Percentiles rank a stretch among this genome's conserved stretches.
Conservation (phyloP, 2,113 vertebrate genomes). For the Cyprinus carpio region DNA sequence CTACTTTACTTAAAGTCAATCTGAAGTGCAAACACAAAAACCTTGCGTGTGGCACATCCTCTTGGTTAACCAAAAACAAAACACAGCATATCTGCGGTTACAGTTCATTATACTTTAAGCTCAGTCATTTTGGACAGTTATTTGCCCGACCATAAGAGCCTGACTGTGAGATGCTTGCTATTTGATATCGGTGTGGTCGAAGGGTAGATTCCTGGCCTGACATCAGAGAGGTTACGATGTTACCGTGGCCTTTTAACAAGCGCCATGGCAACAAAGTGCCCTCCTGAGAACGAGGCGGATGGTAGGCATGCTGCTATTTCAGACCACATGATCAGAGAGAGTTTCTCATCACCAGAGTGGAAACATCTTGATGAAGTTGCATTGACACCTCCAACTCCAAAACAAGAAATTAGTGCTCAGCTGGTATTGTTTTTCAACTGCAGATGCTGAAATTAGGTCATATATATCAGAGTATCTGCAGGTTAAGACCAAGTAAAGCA, state of each 20-base stretch:
- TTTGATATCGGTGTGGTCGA: background rate
- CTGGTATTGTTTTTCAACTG: background rate
- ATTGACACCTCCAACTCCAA: background rate
- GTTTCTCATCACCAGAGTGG: background rate
- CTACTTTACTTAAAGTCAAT: background rate
- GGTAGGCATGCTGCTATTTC: constrained; percentile 26
- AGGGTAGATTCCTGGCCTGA: constrained; percentile 25
- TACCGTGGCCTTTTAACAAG: constrained; percentile 16
- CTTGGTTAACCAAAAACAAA: background rate
- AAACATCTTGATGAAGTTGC: constrained; percentile 6
- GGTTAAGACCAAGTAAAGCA: too few relatives aligned
- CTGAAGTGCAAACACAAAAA: background rate
- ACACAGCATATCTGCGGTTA: background rate
- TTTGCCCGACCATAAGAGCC: background rate
- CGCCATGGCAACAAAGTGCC: background rate
- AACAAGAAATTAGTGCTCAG: background rate
- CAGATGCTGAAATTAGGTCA: background rate
- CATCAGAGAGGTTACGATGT: constrained; percentile 12
- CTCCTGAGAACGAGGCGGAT: background rate
- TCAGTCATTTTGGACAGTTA: background rate
- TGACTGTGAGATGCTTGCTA: background rate
- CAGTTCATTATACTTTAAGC: background rate
- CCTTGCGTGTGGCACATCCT: background rate
- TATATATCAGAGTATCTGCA: background rate
- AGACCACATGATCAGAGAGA: constrained; percentile 1